Percentiles rank a stretch among this genome's conserved stretches.
Conservation (phyloP, 2,113 vertebrate species). For the Chlamydotis undulata region DNA sequence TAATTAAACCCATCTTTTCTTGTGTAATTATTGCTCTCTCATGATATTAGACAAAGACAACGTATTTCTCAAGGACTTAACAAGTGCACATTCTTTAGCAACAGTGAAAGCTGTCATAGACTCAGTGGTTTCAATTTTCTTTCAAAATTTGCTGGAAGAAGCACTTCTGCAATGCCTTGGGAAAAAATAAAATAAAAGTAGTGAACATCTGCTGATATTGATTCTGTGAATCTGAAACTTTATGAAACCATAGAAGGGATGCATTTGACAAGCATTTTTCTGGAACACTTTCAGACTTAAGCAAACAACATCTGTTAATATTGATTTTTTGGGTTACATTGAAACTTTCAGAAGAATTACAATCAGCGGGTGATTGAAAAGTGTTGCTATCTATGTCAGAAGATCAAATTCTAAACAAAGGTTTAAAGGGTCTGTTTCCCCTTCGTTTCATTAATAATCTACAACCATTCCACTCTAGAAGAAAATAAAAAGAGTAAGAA, state of each 20-base stretch:
- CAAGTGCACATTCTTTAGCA: constrained; percentile 7
- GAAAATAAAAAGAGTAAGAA: neutral
- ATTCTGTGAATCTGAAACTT: constrained; percentile 72
- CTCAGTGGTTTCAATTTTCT: constrained; percentile 18
- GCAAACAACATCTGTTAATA: constrained; percentile 78
- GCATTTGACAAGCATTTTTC: constrained; percentile 62
- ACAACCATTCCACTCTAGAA: neutral
- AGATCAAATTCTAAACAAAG: constrained; percentile 29
- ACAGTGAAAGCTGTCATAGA: constrained; percentile 32
- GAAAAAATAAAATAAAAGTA: constrained; percentile 66
- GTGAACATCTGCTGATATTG: constrained; percentile 75
- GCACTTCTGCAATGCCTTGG: constrained; percentile 65
- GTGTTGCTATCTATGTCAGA: neutral
- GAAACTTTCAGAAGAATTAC: constrained; percentile 57
- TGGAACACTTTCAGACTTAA: constrained; percentile 71
- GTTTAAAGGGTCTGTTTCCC: neutral
- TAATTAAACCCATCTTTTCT: constrained; percentile 79
- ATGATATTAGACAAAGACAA: constrained; percentile 69
- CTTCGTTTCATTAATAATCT: neutral
- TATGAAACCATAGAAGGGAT: constrained; percentile 67
- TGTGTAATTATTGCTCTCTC: constrained; percentile 80
- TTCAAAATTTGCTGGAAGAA: constrained; percentile 59
- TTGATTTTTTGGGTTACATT: constrained; percentile 64
- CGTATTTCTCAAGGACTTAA: constrained; percentile 66
- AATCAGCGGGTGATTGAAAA: constrained; percentile 48